phyloP scores from a whole-genome alignment of 2,113 vertebrate species.

The Sander vitreus region DNA sequence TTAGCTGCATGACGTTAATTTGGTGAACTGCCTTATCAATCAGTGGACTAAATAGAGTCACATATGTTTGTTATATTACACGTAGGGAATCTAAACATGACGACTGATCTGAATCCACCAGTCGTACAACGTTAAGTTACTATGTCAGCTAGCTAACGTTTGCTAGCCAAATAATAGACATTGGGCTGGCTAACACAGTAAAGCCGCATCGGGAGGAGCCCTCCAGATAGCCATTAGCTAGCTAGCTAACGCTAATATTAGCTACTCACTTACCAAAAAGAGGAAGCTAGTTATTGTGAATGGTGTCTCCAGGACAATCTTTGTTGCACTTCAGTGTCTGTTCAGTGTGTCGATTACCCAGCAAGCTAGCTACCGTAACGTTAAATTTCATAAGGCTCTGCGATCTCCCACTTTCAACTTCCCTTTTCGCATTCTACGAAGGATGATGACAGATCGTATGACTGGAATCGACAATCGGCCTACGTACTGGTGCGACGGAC shows the following conservation, averaged over 20 bases:
- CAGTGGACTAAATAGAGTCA: not conserved
- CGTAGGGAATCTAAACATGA: not conserved
- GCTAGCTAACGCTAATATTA: conserved; percentile 40
- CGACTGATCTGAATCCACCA: not conserved
- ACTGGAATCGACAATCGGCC: conserved; percentile 66
- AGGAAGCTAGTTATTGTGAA: conserved; percentile 8
- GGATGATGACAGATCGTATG: conserved; percentile 83
- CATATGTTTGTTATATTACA: not conserved
- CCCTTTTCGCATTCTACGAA: conserved; percentile 79
- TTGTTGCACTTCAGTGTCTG: conserved; percentile 12
- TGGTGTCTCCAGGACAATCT: conserved; percentile 23
- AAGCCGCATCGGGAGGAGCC: conserved; percentile 69
- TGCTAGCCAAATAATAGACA: conserved; percentile 48
- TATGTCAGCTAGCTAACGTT: conserved; percentile 37
- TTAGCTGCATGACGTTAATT: conserved; percentile 51
- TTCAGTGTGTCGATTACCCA: conserved; percentile 25
- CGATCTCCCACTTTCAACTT: conserved; percentile 81
- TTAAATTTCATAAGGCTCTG: conserved; percentile 61
- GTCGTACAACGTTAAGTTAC: not conserved
- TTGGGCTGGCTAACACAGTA: conserved; percentile 32
- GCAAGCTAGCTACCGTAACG: conserved; percentile 24
- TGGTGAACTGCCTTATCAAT: not conserved
- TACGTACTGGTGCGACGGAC: conserved; percentile 50
- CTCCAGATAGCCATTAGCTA: conserved; percentile 48
- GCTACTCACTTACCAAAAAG: conserved; percentile 55